These are phyloP conservation scores for Globodera rostochiensis DNA, from an alignment of 1,140 invertebrate genomes.

Conservation along the genomic window DNA sequence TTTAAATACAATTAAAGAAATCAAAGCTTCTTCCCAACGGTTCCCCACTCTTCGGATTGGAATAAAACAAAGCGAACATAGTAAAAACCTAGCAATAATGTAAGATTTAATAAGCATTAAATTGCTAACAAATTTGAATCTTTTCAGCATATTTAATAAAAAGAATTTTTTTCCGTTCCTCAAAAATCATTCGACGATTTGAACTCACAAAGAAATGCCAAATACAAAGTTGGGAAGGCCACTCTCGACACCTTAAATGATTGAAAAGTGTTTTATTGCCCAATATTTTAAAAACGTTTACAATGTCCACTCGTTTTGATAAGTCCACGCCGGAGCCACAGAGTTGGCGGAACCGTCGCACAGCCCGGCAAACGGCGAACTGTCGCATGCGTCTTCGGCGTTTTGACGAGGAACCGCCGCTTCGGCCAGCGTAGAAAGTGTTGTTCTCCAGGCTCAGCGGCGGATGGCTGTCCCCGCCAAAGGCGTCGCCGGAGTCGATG, in stretches of 20 bases:
- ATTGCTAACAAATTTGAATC: background rate
- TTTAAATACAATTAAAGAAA: background rate
- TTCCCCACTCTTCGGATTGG: constrained; percentile 9
- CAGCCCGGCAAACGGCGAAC: constrained; percentile 4
- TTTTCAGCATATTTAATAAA: too few species aligned
- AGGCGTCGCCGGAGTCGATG: background rate
- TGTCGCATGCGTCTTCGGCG: constrained; percentile 36
- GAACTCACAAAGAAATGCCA: constrained; percentile 14
- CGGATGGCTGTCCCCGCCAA: background rate
- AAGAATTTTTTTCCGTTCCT: too few species aligned
- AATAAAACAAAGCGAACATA: constrained; percentile 28
- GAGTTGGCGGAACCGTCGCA: constrained; percentile 33
- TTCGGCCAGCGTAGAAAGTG: constrained; percentile 35
- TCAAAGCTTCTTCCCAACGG: background rate
- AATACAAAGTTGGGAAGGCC: constrained; percentile 24
- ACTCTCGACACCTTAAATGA: background rate
- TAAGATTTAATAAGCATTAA: background rate
- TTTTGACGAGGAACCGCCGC: constrained; percentile 5
- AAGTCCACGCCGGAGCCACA: constrained; percentile 51
- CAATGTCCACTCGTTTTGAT: constrained; percentile 58
- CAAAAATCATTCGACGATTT: too few species aligned
- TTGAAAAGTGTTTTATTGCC: background rate
- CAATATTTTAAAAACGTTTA: constrained; percentile 41
- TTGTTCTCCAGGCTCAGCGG: constrained; percentile 28
- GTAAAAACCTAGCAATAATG: constrained; percentile 17